Percentiles rank a stretch among this genome's conserved stretches.
Conservation (phyloP, 2,888 invertebrate genomes). For the Drosophila subsilvestris region DNA sequence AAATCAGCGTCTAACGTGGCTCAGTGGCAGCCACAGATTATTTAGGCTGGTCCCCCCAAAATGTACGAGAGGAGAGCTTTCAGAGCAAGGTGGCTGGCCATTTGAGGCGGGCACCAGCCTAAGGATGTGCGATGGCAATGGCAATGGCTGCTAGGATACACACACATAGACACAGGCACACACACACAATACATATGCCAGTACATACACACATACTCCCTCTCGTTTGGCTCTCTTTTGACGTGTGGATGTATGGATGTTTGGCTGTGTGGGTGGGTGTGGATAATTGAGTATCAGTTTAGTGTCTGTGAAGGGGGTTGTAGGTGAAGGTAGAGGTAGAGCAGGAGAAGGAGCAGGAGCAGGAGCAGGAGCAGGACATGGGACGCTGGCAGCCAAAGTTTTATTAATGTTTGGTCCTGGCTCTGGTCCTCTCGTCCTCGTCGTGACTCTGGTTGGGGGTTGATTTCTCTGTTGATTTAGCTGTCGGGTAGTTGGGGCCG, state of each 20-base stretch:
- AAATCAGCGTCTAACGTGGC: slow-evolving; percentile 39
- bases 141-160: slow-evolving; percentile 78
- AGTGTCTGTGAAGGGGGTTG: slow-evolving; percentile 64
- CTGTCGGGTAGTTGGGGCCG: slow-evolving; percentile 51
- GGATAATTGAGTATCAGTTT: slow-evolving; percentile 78
- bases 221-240: slow-evolving; percentile 2
- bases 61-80: too few relatives aligned
- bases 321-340: background rate
- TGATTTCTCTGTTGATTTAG: slow-evolving; percentile 69
- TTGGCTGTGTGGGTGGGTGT: slow-evolving; percentile 47
- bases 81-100: slow-evolving; percentile 23
- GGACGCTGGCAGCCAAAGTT: slow-evolving; percentile 69
- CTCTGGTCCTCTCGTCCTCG: background rate
- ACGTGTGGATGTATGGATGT: slow-evolving; percentile 1
- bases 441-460: slow-evolving; percentile 13
- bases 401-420: slow-evolving; percentile 70
- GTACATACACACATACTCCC: background rate
- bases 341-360: background rate
- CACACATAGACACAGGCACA: slow-evolving; percentile 6
- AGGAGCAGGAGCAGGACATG: slow-evolving; percentile 1
- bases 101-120: slow-evolving; percentile 28
- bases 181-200: slow-evolving; percentile 26
- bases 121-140: slow-evolving; percentile 63
- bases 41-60: slow-evolving; percentile 24
- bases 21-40: slow-evolving; percentile 22